Conservation (phyloP, 2,888 invertebrate genomes). For the Tupiocoris notatus region DNA sequence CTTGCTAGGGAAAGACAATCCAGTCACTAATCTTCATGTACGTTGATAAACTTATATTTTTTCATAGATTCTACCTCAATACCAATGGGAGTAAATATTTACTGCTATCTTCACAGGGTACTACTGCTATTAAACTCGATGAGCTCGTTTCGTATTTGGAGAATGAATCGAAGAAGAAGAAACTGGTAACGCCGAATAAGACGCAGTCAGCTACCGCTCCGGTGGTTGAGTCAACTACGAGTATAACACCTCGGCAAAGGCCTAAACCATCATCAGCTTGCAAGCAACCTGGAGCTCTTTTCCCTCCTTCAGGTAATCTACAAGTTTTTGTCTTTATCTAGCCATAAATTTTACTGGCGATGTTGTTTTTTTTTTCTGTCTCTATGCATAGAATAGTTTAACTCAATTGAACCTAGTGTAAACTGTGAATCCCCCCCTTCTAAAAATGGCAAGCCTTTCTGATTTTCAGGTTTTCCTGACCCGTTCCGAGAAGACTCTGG, state of each 20-base stretch:
- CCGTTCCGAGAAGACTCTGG: conserved; percentile 62
- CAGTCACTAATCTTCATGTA: conserved; percentile 77
- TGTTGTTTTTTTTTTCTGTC: no score
- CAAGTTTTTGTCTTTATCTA: background rate
- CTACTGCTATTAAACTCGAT: conserved; percentile 64
- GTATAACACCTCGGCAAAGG: conserved; percentile 77
- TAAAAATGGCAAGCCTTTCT: background rate
- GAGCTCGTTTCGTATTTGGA: conserved; percentile 67
- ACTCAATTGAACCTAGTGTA: no score
- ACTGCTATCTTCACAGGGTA: conserved; percentile 68
- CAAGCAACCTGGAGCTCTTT: conserved; percentile 54
- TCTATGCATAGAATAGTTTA: no score
- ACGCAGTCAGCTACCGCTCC: conserved; percentile 56
- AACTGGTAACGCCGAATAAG: conserved; percentile 57
- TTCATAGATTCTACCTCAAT: no score
- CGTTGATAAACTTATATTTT: no score
- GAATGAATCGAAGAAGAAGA: conserved; percentile 61
- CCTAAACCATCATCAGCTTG: conserved; percentile 60
- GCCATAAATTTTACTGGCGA: background rate
- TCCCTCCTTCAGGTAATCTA: conserved; percentile 60
- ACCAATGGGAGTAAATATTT: no score
- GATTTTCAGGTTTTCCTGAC: conserved; percentile 62
- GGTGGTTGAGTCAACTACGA: conserved; percentile 72
- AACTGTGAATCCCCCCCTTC: no score
- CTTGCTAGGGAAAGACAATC: conserved; percentile 69